phyloP scores from a whole-genome alignment of 2,113 vertebrate genomes.

The Silurus asotus region DNA sequence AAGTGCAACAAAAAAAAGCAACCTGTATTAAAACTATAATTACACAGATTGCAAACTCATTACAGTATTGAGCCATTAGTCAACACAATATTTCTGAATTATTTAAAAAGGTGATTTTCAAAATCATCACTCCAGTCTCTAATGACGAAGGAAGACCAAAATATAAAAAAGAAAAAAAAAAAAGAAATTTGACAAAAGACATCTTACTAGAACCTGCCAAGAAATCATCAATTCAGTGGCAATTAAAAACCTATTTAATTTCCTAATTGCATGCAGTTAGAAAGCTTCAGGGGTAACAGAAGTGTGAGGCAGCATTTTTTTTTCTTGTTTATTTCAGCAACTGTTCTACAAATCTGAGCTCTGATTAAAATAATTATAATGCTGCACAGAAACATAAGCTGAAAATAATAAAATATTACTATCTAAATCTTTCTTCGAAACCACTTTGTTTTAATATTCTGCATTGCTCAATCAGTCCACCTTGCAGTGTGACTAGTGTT shows the following conservation, averaged over 20 bases:
- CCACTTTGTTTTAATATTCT: background rate
- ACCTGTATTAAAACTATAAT: conserved; percentile 24
- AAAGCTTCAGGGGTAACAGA: conserved; percentile 35
- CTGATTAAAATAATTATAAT: conserved; percentile 25
- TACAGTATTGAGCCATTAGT: conserved; percentile 29
- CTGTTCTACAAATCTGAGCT: conserved; percentile 13
- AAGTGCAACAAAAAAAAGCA: conserved; percentile 14
- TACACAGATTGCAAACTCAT: conserved; percentile 20
- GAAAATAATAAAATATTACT: background rate
- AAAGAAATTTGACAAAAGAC: conserved; percentile 17
- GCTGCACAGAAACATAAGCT: background rate
- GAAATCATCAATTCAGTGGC: conserved; percentile 37
- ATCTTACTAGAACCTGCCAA: conserved; percentile 33
- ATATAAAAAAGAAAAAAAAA: background rate
- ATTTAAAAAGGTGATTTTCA: conserved; percentile 40
- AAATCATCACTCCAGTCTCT: conserved; percentile 28
- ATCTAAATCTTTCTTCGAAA: background rate
- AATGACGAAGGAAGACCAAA: conserved; percentile 27
- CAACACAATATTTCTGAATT: conserved; percentile 35
- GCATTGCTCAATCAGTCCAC: background rate
- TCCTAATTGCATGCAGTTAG: conserved; percentile 58
- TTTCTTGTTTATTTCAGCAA: conserved; percentile 27
- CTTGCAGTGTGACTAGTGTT: background rate
- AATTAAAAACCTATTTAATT: conserved; percentile 56
- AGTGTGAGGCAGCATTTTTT: conserved; percentile 36